Evolutionary conservation across 2,888 invertebrate species (phyloP).

Genomic region (Acanthopleura granulata): DNA sequence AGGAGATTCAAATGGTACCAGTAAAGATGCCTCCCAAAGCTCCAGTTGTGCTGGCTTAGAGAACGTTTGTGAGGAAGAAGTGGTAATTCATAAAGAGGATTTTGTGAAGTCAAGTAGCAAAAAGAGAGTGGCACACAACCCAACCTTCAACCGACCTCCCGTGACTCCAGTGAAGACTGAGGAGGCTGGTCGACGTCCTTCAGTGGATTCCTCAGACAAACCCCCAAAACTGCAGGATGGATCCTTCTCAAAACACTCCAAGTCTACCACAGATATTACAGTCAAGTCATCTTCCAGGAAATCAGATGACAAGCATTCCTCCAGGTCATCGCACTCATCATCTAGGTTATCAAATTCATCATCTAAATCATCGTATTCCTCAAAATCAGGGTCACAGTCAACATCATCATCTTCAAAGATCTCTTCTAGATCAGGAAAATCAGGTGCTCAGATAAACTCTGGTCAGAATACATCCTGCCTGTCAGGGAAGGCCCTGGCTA

Average conservation of each 20-base stretch:
- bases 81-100: neutral
- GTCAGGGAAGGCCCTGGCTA: neutral
- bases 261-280: conserved; percentile 6
- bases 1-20: neutral
- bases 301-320: neutral
- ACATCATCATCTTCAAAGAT: neutral
- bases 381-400: neutral
- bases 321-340: neutral
- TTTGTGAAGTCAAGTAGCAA: neutral
- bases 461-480: neutral
- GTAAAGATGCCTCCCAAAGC: neutral
- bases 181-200: neutral
- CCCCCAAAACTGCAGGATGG: no score
- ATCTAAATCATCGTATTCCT: neutral
- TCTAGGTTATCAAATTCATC: no score
- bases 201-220: no score
- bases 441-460: neutral
- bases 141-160: neutral
- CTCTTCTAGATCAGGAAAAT: neutral
- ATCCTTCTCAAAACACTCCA: neutral
- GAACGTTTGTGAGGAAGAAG: neutral
- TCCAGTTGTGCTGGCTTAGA: neutral
- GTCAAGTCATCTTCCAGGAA: neutral
- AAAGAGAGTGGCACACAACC: neutral
- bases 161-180: neutral